Percentiles rank a stretch among this genome's conserved stretches.
phyloP scores from a whole-genome alignment of 2,797 vertebrate genomes.

The Xiphophorus birchmanni region DNA sequence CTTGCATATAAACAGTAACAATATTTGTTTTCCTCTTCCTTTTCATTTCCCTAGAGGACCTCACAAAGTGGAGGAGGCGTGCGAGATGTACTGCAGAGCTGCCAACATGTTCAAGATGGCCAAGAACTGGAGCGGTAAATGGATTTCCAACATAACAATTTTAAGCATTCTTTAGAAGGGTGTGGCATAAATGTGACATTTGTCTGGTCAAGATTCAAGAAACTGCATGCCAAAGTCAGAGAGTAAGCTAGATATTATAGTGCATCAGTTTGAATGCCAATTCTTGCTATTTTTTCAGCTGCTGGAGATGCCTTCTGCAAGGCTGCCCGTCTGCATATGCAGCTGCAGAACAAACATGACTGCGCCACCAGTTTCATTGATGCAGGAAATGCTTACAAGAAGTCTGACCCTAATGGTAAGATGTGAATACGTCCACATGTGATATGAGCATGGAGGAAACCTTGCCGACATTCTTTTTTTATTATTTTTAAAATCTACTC shows the following conservation, averaged over 20 bases:
- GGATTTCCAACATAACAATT: constrained; percentile 6
- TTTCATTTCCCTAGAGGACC: constrained; percentile 84
- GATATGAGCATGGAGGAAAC: not conserved
- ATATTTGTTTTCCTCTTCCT: not conserved
- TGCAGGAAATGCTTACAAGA: constrained; percentile 96
- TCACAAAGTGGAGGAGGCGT: constrained; percentile 96
- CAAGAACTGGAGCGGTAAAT: constrained; percentile 97
- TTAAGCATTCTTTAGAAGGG: constrained; percentile 2
- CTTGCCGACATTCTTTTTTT: not conserved
- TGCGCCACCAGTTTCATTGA: constrained; percentile 96
- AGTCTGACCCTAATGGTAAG: constrained; percentile 96
- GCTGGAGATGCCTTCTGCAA: constrained; percentile 96
- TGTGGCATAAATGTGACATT: not conserved
- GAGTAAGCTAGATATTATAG: not conserved
- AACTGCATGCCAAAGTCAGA: not conserved
- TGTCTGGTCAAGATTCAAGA: not conserved
- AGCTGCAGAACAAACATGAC: constrained; percentile 98
- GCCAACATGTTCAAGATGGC: constrained; percentile 99
- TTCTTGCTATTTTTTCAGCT: constrained; percentile 71
- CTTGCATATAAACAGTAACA: not conserved
- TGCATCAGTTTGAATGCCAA: constrained; percentile 1
- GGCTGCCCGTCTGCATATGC: constrained; percentile 95
- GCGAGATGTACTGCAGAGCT: constrained; percentile 98
- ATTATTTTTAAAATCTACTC: not conserved
- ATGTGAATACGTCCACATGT: not conserved